Conservation (phyloP, 2,113 vertebrate genomes). For the Edolisoma coerulescens region DNA sequence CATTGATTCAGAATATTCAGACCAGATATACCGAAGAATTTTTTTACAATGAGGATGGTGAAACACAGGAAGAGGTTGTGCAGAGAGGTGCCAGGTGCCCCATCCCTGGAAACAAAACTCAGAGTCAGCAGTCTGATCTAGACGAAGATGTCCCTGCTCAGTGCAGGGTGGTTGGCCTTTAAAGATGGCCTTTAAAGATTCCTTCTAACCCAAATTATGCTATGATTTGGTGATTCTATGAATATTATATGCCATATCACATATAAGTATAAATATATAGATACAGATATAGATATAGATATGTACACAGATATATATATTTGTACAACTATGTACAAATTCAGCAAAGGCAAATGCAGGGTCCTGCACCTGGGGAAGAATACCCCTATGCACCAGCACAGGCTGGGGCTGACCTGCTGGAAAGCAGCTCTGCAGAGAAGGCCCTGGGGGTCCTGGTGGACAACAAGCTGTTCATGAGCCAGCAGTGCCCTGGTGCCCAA, state of each 20-base stretch:
- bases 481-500: neutral
- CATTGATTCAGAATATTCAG: neutral
- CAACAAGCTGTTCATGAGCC: neutral
- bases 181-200: neutral
- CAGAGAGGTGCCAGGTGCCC: neutral
- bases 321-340: neutral
- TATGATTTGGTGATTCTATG: neutral
- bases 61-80: neutral
- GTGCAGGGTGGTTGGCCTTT: neutral
- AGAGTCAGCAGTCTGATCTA: neutral
- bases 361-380: neutral
- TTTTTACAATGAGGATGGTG: neutral
- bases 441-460: neutral
- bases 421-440: neutral
- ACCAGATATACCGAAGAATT: neutral
- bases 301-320: too few relatives aligned
- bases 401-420: neutral
- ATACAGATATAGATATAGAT: too few relatives aligned
- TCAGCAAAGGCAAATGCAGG: neutral
- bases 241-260: neutral
- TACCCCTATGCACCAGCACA: neutral
- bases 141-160: neutral
- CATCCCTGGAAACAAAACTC: neutral
- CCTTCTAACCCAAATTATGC: neutral
- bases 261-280: neutral